Base-by-base conservation (phyloP, 2,797 vertebrate species). In the Falco rusticolus region DNA sequence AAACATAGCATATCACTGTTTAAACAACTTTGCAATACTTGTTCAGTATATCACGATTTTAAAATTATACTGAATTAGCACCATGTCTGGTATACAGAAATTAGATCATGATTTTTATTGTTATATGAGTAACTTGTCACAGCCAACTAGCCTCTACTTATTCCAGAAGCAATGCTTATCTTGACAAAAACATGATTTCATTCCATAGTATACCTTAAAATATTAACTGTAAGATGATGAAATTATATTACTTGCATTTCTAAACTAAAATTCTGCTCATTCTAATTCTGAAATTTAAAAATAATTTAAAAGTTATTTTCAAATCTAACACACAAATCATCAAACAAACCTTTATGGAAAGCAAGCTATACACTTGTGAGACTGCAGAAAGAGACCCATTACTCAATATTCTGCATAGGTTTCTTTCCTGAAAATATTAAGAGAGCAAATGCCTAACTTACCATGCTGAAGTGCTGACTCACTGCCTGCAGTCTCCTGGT, bases 401-500 rank as follows among this genome's bases (percentile, higher is more conserved):
- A 50, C 51, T 88, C 64, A 53, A 69, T 56, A 74, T n/a, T 60
- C 71, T 60, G 56, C 34, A 54, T 10, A 54, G 53, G 72, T 50
- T 85, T 78, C 43, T 39, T 48, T 50, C 59, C 59, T 63, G 63
- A 63, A 61, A 61, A 57, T 47, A 77, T n/a, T 25, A n/a, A 29
- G 57, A 72, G 50, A 81, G 45, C 4, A 3, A 88, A 69, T 37
- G 70, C 33, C 87, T 78, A 91, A 94, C 94, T 96, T 95, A 95
- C 95, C 95, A 51, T 60, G 87, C 79, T 11, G 33, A 92, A 95
- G 88, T 97, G 97, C 98, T 98, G 98, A 98, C 96, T 98, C 97
- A 98, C 97, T 89, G 87, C 51, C 95, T 90, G 90, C 97, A 89
- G 88, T 84, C 69, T 84, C 64, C 80, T 47, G 33, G 20, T 91